Evolutionary conservation across 2,888 invertebrate genomes (phyloP), one percentile per base, ranked within the genome.

Genomic region (Troides aeacus): DNA sequence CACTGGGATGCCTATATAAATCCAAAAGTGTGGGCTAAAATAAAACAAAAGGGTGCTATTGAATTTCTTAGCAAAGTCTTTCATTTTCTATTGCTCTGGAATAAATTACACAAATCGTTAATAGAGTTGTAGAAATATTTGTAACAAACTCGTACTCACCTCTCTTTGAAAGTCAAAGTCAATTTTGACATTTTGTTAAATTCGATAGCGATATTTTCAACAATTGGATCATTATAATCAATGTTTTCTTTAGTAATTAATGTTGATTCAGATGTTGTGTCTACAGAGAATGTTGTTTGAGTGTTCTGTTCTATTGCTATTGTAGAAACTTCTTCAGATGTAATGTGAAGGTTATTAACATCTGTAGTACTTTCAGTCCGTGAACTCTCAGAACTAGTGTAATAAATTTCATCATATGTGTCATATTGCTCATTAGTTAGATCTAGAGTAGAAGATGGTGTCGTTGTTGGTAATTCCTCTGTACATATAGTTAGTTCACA

Each of bases 11-110:
- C n/a, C 10, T 21, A 74, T 65, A 42, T 75, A 77, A 24, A 74
- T 71, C 76, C 75, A 77, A 57, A 72, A 62, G 5, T 72, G 66
- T n/a, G 63, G 59, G 70, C 78, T 77, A 74, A 66, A 77, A 66
- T 1, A n/a, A 50, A 15, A 15, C 30, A 46, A 50, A 53, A n/a
- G 6, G 18, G 6, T 12, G 18, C 53, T 53, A 6, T 53, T 7
- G 30, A 21, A 61, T 15, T 61, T 18, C 21, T 39, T 39, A 18
- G 3, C 8, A 60, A 12, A 36, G 30, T 30, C 2, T 30, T 30
- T 30, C 30, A 30, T 30, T 30, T 30, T 30, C 30, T 2, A 4
- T 30, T 30, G 3, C 5, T 30, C 30, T 30, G 30, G 30, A 30
- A 4, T 30, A 30, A 24, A 30, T 30, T 30, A 30, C 4, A 30